These are phyloP conservation scores for Crenuchus spilurus DNA, from an alignment of 2,797 vertebrate species.

Conservation along the genomic window DNA sequence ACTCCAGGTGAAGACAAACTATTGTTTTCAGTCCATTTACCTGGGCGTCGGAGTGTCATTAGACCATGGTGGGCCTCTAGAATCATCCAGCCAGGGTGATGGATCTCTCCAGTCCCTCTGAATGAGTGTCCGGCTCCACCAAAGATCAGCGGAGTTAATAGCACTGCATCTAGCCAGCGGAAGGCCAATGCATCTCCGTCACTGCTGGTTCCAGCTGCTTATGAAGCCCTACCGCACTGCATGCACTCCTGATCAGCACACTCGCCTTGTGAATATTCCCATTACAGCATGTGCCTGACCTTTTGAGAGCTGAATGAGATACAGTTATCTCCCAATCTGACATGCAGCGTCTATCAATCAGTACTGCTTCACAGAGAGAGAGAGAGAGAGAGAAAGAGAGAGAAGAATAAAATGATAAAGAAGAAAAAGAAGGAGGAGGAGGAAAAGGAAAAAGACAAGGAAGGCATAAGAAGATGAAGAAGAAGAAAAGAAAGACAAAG, in stretches of 20 bases:
- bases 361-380: constrained; percentile 50
- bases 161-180: constrained; percentile 72
- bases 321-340: constrained; percentile 97
- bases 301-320: constrained; percentile 93
- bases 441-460: constrained; percentile 9
- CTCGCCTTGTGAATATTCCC: constrained; percentile 90
- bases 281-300: constrained; percentile 92
- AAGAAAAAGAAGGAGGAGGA: neutral
- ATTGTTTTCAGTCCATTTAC: constrained; percentile 54
- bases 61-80: constrained; percentile 33
- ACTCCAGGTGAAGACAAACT: constrained; percentile 52
- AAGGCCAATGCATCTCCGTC: constrained; percentile 76
- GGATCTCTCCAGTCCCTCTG: constrained; percentile 56
- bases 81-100: constrained; percentile 50
- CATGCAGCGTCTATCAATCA: constrained; percentile 97
- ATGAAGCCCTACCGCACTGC: constrained; percentile 29
- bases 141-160: constrained; percentile 73
- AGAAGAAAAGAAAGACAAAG: constrained; percentile 18
- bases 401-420: constrained; percentile 21
- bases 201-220: constrained; percentile 54
- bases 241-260: constrained; percentile 55
- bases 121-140: constrained; percentile 53
- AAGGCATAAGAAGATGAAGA: constrained; percentile 39
- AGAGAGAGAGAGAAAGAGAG: constrained; percentile 15
- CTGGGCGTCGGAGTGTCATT: constrained; percentile 52